Evolutionary conservation across 1,140 invertebrate species (phyloP), one percentile per base, ranked within the genome.

Genomic region (Macrobrachium nipponense): DNA sequence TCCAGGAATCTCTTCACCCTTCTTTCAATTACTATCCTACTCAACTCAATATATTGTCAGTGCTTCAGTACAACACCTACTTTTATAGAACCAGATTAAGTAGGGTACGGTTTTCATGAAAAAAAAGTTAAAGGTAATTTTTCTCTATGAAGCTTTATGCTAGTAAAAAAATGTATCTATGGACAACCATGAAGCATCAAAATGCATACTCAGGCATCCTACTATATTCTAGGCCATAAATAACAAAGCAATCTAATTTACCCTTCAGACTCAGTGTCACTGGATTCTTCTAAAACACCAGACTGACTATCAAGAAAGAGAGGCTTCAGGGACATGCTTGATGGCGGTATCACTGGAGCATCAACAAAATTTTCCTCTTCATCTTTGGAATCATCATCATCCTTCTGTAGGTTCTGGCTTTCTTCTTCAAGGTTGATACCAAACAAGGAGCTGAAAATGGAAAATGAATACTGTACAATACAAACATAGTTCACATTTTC

Each of bases 181-280:
- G 51, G 51, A 7, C 12, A 10, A 51, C 51, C 51, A 10, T 12
- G 12, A 51, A 12, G 5, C 51, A 8, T 51, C 51, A 51, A 12
- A 51, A 51, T 51, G 12, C 51, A 3, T 12, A 51, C 12, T 51
- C 2, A 51, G 51, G 7, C 51, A 51, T 51, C 51, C 8, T 51
- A 51, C 3, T 36, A 4, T 36, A 51, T 51, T 51, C 68, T n/a
- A 70, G 17, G 20, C 7, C 4, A 70, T 12, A 51, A 51, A 51
- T 66, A 8, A 66, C 23, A 66, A 14, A 17, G 7, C 64, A 66
- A 66, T 8, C 64, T 66, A 66, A 17, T 66, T 80, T 60, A 86
- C 84, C 84, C 84, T 61, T 86, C 84, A 20, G 84, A 86, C 10
- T 86, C 84, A 20, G 84, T 80, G 77, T 86, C 84, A 80, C 84